These are phyloP conservation scores for Agonopterix heracliana DNA, from an alignment of 2,888 invertebrate species.

Conservation along the genomic window DNA sequence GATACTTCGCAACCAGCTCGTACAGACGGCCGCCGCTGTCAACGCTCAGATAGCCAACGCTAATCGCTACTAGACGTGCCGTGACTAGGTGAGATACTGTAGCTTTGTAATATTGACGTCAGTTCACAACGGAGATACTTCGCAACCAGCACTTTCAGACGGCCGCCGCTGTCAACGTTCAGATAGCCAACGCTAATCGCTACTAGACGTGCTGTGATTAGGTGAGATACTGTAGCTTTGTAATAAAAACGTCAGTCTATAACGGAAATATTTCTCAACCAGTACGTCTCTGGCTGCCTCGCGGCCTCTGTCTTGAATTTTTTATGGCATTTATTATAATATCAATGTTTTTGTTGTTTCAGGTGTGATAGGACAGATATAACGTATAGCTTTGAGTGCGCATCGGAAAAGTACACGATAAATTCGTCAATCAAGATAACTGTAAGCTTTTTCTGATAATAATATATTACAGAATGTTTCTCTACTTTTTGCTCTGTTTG, in stretches of 20 bases:
- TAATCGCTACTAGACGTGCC: slow-evolving; percentile 44
- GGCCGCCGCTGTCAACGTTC: slow-evolving; percentile 87
- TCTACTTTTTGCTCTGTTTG: slow-evolving; percentile 8
- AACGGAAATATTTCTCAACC: too few relatives aligned
- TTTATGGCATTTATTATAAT: too few relatives aligned
- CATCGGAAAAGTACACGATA: slow-evolving; percentile 27
- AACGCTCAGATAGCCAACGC: slow-evolving; percentile 81
- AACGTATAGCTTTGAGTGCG: slow-evolving; percentile 12
- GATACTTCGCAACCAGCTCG: slow-evolving; percentile 96
- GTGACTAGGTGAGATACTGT: neutral
- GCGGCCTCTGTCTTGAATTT: too few relatives aligned
- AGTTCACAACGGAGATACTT: slow-evolving; percentile 97
- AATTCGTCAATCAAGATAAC: slow-evolving; percentile 11
- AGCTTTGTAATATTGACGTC: neutral
- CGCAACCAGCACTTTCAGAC: slow-evolving; percentile 96
- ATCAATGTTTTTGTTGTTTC: slow-evolving; percentile 13
- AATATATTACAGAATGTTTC: slow-evolving; percentile 18
- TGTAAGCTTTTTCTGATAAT: slow-evolving; percentile 18
- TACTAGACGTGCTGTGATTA: slow-evolving; percentile 22
- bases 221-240: neutral
- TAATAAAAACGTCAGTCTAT: neutral
- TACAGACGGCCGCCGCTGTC: slow-evolving; percentile 92
- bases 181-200: slow-evolving; percentile 77
- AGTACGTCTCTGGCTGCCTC: too few relatives aligned
- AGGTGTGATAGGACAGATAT: slow-evolving; percentile 24